Base-by-base conservation (phyloP, 2,797 vertebrate genomes). In the Pipistrellus pipistrellus region DNA sequence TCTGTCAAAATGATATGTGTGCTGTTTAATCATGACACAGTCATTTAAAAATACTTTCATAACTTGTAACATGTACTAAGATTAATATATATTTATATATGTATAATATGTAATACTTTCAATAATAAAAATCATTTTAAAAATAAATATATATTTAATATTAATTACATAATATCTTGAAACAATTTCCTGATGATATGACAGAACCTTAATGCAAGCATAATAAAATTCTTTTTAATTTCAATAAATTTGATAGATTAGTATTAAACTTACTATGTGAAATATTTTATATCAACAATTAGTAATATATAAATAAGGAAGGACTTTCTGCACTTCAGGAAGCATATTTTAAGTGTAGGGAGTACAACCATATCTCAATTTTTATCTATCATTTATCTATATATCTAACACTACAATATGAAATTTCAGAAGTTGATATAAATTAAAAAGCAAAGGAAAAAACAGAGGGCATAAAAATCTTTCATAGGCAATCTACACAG, bases 31-130 rank as follows among this genome's bases (percentile, higher is more conserved):
- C 38, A 85, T 72, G n/a, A 78, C 2, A 86, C 3, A 32, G 0
- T 62, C 48, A 27, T 59, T 91, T 91, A 6, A 88, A 91, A 89
- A 78, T 68, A 59, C 1, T 83, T 73, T 77, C 18, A 55, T 48
- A 85, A 88, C 23, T 81, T 73, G 2, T 57, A 23, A 68, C 30
- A 38, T 90, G 35, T 68, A 72, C 10, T 48, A 62, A 55, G 4
- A 76, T 86, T 71, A 82, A 4, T 6, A 75, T 44, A 80, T 64
- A 4, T 11, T 73, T 62, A 75, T 27, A 59, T 62, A 62, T 30
- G 27, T 30, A 30, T 62, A 30, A 15, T 30, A 62, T 62, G 6
- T 14, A 30, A 62, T 62, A 30, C 59, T 62, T 62, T 30, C 27
- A 62, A 62, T 62, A 62, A 62, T 30, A 62, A 57, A 57, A 59